Evolutionary conservation across 2,113 vertebrate genomes (phyloP).

Genomic region (Grammomys surdaster): DNA sequence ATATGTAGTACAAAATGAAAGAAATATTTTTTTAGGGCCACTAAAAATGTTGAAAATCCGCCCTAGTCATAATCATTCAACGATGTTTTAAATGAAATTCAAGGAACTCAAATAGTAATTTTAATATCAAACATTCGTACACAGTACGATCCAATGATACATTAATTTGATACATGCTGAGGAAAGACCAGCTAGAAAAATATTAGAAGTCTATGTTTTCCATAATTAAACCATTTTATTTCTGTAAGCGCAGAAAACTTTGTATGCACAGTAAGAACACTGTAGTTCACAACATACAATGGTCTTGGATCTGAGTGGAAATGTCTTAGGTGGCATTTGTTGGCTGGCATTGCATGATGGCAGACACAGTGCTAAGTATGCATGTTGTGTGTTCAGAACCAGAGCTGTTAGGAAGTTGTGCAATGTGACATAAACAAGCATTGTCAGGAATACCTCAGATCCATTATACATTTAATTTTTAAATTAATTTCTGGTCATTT

Average conservation of each 20-base stretch:
- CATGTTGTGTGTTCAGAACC: neutral
- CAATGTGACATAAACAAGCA: neutral
- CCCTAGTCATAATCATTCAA: neutral
- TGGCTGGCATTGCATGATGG: neutral
- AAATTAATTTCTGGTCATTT: neutral
- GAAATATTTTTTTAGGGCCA: no score
- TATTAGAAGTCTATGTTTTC: neutral
- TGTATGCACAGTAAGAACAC: neutral
- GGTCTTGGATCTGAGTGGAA: neutral
- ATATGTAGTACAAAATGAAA: neutral
- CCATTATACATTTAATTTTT: neutral
- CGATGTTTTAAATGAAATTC: slow-evolving; percentile 1
- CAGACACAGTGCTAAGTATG: neutral
- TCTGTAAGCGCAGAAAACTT: neutral
- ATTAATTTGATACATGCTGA: slow-evolving; percentile 11
- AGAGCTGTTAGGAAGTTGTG: neutral
- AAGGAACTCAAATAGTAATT: slow-evolving; percentile 25
- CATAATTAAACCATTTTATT: neutral
- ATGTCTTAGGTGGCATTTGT: neutral
- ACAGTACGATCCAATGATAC: neutral
- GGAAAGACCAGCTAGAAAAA: neutral
- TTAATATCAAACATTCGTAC: slow-evolving; percentile 19
- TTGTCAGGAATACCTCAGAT: neutral
- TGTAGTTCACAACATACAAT: neutral
- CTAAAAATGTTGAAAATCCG: neutral